Percentiles rank a stretch among this genome's conserved stretches.
Conservation (phyloP, 2,888 invertebrate species). For the Eurytoma californica region DNA sequence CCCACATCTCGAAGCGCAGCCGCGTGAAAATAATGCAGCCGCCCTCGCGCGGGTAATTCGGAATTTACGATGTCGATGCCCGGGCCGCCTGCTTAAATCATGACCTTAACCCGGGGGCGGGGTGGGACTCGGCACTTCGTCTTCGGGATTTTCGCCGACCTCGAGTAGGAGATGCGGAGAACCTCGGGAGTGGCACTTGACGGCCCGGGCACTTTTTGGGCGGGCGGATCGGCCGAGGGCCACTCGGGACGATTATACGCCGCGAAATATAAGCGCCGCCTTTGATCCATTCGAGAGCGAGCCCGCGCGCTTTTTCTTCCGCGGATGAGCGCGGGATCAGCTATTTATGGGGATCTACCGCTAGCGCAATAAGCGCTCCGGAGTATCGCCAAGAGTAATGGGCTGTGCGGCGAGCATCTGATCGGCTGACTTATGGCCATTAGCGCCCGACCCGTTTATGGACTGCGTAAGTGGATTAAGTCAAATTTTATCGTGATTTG, state of each 20-base stretch:
- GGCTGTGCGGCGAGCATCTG: slow-evolving; percentile 28
- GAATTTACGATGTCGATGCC: slow-evolving; percentile 60
- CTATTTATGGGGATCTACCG: slow-evolving; percentile 40
- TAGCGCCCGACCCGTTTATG: slow-evolving; percentile 44
- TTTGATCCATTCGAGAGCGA: slow-evolving; percentile 43
- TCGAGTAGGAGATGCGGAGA: slow-evolving; percentile 38
- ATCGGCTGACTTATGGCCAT: slow-evolving; percentile 51
- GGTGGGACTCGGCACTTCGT: slow-evolving; percentile 44
- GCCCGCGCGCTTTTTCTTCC: slow-evolving; percentile 3
- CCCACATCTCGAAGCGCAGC: slow-evolving; percentile 55
- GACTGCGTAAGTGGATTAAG: slow-evolving; percentile 52
- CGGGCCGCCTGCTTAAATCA: slow-evolving; percentile 50
- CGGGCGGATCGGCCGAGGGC: not conserved
- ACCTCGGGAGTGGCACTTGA: slow-evolving; percentile 50
- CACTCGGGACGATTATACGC: slow-evolving; percentile 38
- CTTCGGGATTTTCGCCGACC: slow-evolving; percentile 46
- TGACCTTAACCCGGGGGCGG: slow-evolving; percentile 48
- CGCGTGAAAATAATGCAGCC: slow-evolving; percentile 63
- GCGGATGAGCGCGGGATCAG: slow-evolving; percentile 41
- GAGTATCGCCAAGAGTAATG: slow-evolving; percentile 8
- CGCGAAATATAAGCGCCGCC: not conserved
- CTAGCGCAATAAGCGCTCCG: not conserved
- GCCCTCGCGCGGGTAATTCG: slow-evolving; percentile 33
- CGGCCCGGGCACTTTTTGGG: slow-evolving; percentile 33
- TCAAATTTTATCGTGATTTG: slow-evolving; percentile 42